A percentile compares a stretch with the other conserved stretches of the same genome.
These are phyloP conservation scores for Capromys pilorides DNA, from an alignment of 2,797 vertebrate species.

Conservation along the genomic window DNA sequence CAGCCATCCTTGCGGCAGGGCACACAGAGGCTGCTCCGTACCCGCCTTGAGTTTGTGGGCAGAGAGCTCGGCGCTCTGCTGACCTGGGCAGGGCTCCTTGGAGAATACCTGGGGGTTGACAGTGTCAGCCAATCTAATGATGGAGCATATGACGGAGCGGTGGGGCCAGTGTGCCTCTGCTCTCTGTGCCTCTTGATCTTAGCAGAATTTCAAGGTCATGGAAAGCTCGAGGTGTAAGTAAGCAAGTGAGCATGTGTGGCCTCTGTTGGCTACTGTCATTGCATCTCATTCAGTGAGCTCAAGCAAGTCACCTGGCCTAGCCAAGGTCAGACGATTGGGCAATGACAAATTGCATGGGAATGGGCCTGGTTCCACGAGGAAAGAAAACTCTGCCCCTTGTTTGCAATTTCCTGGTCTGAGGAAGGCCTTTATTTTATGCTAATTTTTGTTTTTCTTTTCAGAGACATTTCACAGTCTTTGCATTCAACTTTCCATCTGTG, in stretches of 20 bases:
- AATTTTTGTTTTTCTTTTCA: conserved; percentile 78
- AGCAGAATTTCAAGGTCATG: not conserved
- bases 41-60: not conserved
- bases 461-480: conserved; percentile 91
- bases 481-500: conserved; percentile 88
- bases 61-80: not conserved
- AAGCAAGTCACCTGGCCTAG: not conserved
- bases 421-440: not conserved
- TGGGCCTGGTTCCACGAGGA: not conserved
- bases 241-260: not conserved
- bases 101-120: not conserved
- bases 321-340: not conserved
- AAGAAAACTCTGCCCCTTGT: not conserved
- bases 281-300: not conserved
- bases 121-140: not conserved
- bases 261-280: not conserved
- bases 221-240: not conserved
- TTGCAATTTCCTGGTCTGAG: not conserved
- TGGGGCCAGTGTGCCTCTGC: not conserved
- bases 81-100: not conserved
- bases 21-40: not conserved
- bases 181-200: not conserved
- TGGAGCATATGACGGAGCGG: not conserved
- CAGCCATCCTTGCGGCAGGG: not conserved
- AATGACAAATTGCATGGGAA: not conserved